Base-by-base conservation (phyloP, 1,140 invertebrate species). In the Calephelis nemesis region DNA sequence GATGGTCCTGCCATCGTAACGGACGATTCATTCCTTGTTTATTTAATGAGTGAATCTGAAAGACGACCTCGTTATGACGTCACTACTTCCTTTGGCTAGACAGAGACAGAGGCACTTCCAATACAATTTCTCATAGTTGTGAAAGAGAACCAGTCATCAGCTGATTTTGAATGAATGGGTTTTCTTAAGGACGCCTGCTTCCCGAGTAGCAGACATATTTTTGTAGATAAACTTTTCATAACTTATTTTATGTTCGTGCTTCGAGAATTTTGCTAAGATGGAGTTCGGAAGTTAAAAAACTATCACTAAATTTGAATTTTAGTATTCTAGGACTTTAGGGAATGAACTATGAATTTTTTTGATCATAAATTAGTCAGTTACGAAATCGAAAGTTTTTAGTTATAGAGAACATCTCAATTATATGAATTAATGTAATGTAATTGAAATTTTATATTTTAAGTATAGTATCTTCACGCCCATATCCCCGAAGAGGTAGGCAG, bases 31-130 rank as follows among this genome's bases (percentile, higher is more conserved):
- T 77, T 87, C 82, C 82, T 88, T 91, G 87, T 91, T 91, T 91
- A 88, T 91, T 91, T 91, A 91, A 91, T 91, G 87, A 89, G 88
- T 85, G 84, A 87, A 88, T 87, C 82, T 83, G 83, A 87, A 81
- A 87, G 85, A 87, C 86, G 86, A 84, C 81, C 84, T 91, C 85
- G 87, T 89, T 88, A 86, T 88, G 87, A 91, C 88, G 88, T 91
- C 88, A 90, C 81, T 76, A 78, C 74, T 83, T 84, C 73, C 80
- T 85, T 60, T 80, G 69, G 77, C 62, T 40, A 71, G 79, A 87
- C 64, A 12, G 81, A 78, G 82, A 87, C 8, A n/a, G 75, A 71
- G 67, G 40, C 77, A 60, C 69, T 75, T 63, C 60, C 49, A 42
- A 71, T 73, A 69, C 39, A 60, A 76, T 68, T 63, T 70, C 63